Percentiles rank a stretch among this genome's conserved stretches.
Conservation (phyloP, 2,888 invertebrate species). For the Melikaiella ostensackeni region DNA sequence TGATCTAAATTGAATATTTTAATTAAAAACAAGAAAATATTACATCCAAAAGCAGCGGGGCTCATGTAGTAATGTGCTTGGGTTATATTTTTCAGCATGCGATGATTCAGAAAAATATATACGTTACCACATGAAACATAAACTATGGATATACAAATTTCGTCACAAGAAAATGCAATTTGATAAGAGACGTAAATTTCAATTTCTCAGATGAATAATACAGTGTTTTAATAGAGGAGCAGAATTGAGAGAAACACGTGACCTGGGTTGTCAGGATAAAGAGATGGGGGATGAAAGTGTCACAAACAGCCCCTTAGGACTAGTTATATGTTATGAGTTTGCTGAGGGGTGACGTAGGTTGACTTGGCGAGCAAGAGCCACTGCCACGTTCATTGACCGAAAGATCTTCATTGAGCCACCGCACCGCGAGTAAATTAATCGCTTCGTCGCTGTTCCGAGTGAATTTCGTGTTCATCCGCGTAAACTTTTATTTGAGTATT, state of each 20-base stretch:
- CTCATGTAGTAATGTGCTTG: neutral
- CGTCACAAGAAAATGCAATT: neutral
- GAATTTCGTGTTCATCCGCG: neutral
- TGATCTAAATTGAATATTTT: neutral
- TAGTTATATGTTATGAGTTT: slow-evolving; percentile 75
- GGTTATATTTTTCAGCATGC: no score
- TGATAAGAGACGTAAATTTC: neutral
- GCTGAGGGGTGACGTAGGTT: slow-evolving; percentile 56
- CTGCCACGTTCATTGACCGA: slow-evolving; percentile 64
- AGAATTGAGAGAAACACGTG: slow-evolving; percentile 30
- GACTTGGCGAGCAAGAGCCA: slow-evolving; percentile 42
- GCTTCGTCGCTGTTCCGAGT: slow-evolving; percentile 36
- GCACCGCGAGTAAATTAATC: slow-evolving; percentile 61
- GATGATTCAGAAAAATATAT: neutral
- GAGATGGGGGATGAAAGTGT: slow-evolving; percentile 74
- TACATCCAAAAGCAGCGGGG: neutral
- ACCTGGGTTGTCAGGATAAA: slow-evolving; percentile 61
- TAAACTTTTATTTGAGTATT: neutral
- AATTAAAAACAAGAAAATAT: neutral
- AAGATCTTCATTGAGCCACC: slow-evolving; percentile 64
- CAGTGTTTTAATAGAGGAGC: slow-evolving; percentile 27
- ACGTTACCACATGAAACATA: neutral
- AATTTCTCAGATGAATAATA: neutral
- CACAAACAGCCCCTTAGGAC: slow-evolving; percentile 74
- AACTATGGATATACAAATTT: neutral